Percentiles rank a stretch among this genome's conserved stretches.
phyloP scores from a whole-genome alignment of 2,888 invertebrate genomes.

The Biston betularia region DNA sequence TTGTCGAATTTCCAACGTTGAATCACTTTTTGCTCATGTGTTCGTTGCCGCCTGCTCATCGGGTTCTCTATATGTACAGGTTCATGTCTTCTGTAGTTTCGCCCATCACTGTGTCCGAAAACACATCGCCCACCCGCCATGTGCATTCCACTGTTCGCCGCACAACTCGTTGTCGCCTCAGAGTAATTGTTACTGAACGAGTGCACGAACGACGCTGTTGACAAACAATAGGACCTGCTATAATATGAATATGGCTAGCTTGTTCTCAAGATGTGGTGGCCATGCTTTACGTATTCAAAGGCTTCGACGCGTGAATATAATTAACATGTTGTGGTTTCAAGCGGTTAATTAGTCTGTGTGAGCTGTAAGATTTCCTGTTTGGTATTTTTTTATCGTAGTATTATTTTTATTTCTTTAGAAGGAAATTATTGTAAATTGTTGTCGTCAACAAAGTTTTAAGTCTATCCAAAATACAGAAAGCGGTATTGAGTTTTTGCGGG shows the following conservation, averaged over 20 bases:
- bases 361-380: no score
- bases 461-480: not conserved
- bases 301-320: not conserved
- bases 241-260: no score
- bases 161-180: constrained; percentile 48
- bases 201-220: constrained; percentile 18
- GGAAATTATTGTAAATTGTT: no score
- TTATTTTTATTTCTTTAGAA: no score
- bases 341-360: not conserved
- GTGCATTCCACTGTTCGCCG: constrained; percentile 24
- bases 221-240: constrained; percentile 9
- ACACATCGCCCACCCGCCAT: not conserved
- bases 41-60: not conserved
- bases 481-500: not conserved
- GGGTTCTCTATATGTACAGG: not conserved
- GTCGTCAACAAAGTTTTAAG: no score
- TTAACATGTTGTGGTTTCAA: not conserved
- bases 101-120: not conserved
- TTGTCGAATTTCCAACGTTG: constrained; percentile 67
- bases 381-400: no score
- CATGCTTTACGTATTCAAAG: no score
- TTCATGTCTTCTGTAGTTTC: not conserved
- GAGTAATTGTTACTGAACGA: constrained; percentile 36
- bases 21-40: constrained; percentile 48
- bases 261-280: no score